These are phyloP conservation scores for Hoplodrina ambigua DNA, from an alignment of 2,888 invertebrate genomes.

Conservation along the genomic window DNA sequence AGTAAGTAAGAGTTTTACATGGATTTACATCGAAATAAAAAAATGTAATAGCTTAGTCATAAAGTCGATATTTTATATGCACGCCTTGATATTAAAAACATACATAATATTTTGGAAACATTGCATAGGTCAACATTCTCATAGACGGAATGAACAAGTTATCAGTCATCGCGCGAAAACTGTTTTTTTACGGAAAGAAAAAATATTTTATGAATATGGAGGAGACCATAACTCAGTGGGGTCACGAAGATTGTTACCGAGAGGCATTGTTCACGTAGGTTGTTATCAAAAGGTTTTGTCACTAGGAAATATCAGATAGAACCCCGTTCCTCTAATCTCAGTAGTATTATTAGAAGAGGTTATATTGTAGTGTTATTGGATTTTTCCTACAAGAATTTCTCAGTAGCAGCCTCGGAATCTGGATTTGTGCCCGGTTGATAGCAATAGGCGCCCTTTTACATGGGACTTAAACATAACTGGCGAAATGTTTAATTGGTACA, in stretches of 20 bases:
- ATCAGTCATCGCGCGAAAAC: not conserved
- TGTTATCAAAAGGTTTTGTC: not conserved
- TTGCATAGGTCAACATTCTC: slow-evolving; percentile 44
- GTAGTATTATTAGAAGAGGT: too few relatives aligned
- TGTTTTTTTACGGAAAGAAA: not conserved
- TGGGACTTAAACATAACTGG: too few relatives aligned
- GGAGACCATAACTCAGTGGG: not conserved
- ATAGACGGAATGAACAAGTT: slow-evolving; percentile 2
- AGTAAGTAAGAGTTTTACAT: slow-evolving; percentile 10
- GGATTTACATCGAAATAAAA: slow-evolving; percentile 25
- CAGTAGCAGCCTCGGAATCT: too few relatives aligned
- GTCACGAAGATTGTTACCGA: not conserved
- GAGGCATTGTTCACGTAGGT: not conserved
- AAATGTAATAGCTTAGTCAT: slow-evolving; percentile 7
- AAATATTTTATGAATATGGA: not conserved
- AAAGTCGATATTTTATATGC: slow-evolving; percentile 31
- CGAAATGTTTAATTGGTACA: too few relatives aligned
- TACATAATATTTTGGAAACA: slow-evolving; percentile 23
- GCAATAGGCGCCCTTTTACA: too few relatives aligned
- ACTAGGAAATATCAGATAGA: not conserved
- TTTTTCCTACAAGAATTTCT: too few relatives aligned
- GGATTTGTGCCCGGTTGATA: too few relatives aligned
- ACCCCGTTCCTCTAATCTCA: not conserved
- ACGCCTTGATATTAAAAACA: slow-evolving; percentile 38
- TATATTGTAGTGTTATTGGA: too few relatives aligned